Evolutionary conservation across 2,888 invertebrate species (phyloP).

Genomic region (Pediacus dermestoides): DNA sequence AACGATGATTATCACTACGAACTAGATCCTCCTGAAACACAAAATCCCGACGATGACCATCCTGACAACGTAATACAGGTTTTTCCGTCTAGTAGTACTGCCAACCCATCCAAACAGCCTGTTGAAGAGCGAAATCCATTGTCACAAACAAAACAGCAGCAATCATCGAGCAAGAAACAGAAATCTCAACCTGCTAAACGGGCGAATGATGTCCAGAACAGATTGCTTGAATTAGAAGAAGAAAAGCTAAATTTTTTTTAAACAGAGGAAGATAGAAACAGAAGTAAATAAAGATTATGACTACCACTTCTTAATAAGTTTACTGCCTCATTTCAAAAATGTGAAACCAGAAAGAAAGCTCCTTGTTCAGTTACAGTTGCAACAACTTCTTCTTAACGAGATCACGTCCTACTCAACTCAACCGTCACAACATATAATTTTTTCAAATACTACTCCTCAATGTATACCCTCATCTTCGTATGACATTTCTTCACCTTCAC

Average conservation of each 20-base stretch:
- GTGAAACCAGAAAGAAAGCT: conserved; percentile 15
- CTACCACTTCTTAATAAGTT: conserved; percentile 14
- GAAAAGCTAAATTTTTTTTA: conserved; percentile 14
- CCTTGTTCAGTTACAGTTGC: conserved; percentile 9
- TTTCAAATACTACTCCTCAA: conserved; percentile 8
- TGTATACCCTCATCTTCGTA: conserved; percentile 11
- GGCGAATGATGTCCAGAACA: conserved; percentile 6
- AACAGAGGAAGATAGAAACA: conserved; percentile 9
- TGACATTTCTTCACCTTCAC: conserved; percentile 11
- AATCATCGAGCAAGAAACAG: conserved; percentile 6
- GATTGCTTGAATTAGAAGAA: conserved; percentile 9
- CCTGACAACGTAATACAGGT: conserved; percentile 5
- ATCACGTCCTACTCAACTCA: conserved; percentile 10
- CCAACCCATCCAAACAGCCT: conserved; percentile 5
- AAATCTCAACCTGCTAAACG: conserved; percentile 6
- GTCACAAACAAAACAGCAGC: background rate
- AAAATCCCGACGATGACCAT: conserved; percentile 10
- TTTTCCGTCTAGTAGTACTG: conserved; percentile 9
- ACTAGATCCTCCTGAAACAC: conserved; percentile 9
- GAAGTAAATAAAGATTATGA: conserved; percentile 12
- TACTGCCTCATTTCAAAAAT: conserved; percentile 15
- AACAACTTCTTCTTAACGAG: conserved; percentile 11
- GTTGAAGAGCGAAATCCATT: conserved; percentile 9
- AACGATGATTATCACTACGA: conserved; percentile 7
- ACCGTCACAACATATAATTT: conserved; percentile 9